These are phyloP conservation scores for Oophaga pumilio DNA, from an alignment of 2,113 vertebrate genomes.

Conservation along the genomic window DNA sequence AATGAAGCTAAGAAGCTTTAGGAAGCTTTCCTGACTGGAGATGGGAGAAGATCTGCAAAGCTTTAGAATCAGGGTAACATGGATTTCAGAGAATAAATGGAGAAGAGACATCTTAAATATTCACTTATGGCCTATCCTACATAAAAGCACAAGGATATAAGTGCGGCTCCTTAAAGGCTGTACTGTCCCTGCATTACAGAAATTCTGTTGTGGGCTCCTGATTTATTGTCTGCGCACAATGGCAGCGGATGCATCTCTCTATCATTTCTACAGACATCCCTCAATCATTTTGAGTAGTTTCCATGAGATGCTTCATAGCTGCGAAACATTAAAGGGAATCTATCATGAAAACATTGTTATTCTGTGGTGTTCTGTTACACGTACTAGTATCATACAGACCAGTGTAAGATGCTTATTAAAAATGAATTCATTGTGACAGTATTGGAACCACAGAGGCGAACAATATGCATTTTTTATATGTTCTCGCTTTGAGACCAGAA, in stretches of 20 bases:
- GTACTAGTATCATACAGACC: conserved; percentile 8
- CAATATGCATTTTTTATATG: conserved; percentile 30
- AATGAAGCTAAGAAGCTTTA: background rate
- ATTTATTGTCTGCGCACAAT: background rate
- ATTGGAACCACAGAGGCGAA: background rate
- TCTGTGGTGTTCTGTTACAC: conserved; percentile 6
- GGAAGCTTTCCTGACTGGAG: background rate
- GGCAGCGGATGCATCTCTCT: background rate
- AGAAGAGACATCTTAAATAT: background rate
- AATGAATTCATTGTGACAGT: conserved; percentile 33
- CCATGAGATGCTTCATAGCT: conserved; percentile 11
- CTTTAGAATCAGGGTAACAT: background rate
- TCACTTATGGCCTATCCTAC: background rate
- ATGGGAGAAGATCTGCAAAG: background rate
- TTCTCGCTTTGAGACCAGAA: conserved; percentile 4
- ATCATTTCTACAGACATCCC: background rate
- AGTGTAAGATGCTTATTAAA: conserved; percentile 25
- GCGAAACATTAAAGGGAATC: conserved; percentile 2
- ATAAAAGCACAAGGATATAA: background rate
- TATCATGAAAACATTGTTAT: conserved; percentile 23
- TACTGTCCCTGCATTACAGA: background rate
- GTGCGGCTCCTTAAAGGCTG: background rate
- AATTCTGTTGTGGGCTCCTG: background rate
- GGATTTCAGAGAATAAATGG: background rate
- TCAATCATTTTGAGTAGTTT: conserved; percentile 14